Conservation (phyloP, 2,888 invertebrate genomes). For the Pachymerium ferrugineum region DNA sequence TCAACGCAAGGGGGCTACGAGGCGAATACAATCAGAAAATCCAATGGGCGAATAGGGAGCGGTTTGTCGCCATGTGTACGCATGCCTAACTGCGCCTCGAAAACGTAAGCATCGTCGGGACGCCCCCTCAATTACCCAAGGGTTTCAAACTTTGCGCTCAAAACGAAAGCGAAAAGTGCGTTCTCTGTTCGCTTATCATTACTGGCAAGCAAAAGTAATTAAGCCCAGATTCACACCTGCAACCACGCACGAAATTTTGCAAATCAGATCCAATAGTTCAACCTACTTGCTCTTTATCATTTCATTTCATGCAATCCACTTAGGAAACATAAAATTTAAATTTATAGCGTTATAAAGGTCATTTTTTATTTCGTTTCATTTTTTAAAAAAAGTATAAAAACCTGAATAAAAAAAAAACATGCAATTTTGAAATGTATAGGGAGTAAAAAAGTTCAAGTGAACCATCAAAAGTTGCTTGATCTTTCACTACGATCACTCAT, state of each 20-base stretch:
- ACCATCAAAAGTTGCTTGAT: too few relatives aligned
- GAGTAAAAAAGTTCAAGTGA: too few relatives aligned
- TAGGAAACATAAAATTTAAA: not conserved
- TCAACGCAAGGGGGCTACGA: constrained; percentile 21
- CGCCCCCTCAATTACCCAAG: constrained; percentile 12
- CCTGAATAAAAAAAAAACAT: too few relatives aligned
- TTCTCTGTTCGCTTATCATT: not conserved
- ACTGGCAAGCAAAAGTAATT: not conserved
- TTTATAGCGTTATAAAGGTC: not conserved
- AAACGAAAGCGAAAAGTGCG: not conserved
- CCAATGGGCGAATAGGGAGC: constrained; percentile 20
- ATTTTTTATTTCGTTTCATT: too few relatives aligned
- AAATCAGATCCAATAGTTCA: not conserved
- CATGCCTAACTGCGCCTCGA: not conserved
- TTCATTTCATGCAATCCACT: not conserved
- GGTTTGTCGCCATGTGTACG: constrained; percentile 11
- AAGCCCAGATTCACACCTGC: not conserved
- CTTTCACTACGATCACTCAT: too few relatives aligned
- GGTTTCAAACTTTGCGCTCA: not conserved
- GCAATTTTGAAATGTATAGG: too few relatives aligned
- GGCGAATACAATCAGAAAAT: constrained; percentile 27
- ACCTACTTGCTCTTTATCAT: not conserved
- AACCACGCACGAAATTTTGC: not conserved
- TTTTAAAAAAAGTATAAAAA: too few relatives aligned
- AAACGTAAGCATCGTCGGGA: not conserved